Evolutionary conservation across 2,888 invertebrate species (phyloP).

Genomic region (Pollenia amentaria): DNA sequence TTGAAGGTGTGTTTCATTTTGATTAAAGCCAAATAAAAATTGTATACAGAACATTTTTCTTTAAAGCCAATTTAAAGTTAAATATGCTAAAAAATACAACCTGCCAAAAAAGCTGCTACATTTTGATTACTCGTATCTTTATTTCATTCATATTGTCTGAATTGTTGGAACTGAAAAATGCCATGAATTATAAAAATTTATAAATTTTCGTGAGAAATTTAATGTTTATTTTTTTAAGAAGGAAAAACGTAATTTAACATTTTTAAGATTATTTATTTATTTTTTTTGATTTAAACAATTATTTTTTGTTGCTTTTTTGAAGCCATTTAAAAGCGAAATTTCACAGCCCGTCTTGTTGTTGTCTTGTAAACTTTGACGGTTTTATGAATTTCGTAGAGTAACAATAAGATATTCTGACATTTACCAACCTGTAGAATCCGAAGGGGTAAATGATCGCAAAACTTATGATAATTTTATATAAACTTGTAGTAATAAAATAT

Average conservation of each 20-base stretch:
- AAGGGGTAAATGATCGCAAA: conserved; percentile 28
- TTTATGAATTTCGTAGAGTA: conserved; percentile 40
- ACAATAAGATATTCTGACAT: conserved; percentile 47
- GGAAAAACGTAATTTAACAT: background rate
- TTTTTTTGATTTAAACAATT: background rate
- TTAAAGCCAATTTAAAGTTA: background rate
- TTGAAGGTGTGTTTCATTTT: conserved; percentile 66
- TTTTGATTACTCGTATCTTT: conserved; percentile 54
- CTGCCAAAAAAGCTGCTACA: conserved; percentile 54
- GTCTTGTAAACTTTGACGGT: conserved; percentile 29
- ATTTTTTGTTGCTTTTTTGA: background rate
- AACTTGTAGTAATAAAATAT: too few species aligned
- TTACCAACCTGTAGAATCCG: background rate
- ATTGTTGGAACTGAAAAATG: background rate
- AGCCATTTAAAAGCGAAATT: conserved; percentile 13
- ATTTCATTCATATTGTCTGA: background rate
- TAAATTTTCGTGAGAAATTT: conserved; percentile 1
- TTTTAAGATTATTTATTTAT: background rate
- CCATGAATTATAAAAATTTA: background rate
- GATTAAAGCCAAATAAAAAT: conserved; percentile 29
- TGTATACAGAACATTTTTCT: background rate
- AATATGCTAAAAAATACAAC: conserved; percentile 17
- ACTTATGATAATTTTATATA: background rate
- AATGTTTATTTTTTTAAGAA: background rate
- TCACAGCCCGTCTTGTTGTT: conserved; percentile 48